Evolutionary conservation across 2,113 vertebrate genomes (phyloP).

Genomic region (Oreochromis spilurus): DNA sequence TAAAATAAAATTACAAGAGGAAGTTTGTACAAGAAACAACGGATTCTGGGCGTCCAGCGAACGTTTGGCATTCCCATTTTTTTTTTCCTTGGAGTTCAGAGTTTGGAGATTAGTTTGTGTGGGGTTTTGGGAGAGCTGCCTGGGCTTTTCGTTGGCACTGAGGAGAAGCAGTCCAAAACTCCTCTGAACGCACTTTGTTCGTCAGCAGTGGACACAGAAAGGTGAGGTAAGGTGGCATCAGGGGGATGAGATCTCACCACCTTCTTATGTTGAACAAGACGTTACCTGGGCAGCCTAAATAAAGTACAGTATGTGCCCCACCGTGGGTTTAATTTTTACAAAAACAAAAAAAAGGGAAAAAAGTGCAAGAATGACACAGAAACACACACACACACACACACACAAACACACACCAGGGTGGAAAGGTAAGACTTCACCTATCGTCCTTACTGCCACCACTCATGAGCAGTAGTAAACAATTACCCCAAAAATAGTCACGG

Average conservation of each 20-base stretch:
- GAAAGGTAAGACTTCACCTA: constrained; percentile 26
- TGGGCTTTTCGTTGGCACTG: constrained; percentile 59
- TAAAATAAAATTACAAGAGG: constrained; percentile 70
- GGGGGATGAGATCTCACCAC: constrained; percentile 35
- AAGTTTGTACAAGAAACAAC: constrained; percentile 65
- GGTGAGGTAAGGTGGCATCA: constrained; percentile 58
- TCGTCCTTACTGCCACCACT: constrained; percentile 25
- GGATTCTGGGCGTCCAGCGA: constrained; percentile 28
- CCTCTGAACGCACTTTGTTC: constrained; percentile 15
- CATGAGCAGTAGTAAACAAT: constrained; percentile 38
- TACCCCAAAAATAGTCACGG: constrained; percentile 36
- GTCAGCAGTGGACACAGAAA: constrained; percentile 37
- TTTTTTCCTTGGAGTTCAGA: background rate
- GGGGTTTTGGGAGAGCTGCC: constrained; percentile 49
- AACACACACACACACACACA: constrained; percentile 29
- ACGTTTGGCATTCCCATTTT: constrained; percentile 56
- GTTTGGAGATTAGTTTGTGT: constrained; percentile 17
- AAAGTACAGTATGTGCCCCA: constrained; percentile 25
- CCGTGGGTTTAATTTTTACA: constrained; percentile 23
- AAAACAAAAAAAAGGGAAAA: background rate
- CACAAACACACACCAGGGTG: constrained; percentile 42
- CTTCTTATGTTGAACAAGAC: constrained; percentile 17
- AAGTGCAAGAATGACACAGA: constrained; percentile 56
- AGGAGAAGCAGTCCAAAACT: constrained; percentile 34
- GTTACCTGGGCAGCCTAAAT: constrained; percentile 29